Evolutionary conservation across 2,888 invertebrate genomes (phyloP).

Genomic region (Drosophila demipolita): DNA sequence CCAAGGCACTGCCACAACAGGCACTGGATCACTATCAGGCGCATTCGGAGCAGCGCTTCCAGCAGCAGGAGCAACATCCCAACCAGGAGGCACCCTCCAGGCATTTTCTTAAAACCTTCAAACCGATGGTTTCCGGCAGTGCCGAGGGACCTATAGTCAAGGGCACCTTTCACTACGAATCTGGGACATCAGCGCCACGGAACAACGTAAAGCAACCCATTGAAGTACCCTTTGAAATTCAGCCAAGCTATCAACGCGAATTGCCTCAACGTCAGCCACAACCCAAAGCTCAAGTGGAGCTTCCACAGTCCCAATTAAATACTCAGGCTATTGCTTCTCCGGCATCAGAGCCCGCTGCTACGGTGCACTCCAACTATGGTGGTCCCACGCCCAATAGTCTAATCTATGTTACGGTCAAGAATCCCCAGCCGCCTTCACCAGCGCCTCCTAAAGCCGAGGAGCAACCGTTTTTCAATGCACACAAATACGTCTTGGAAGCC

Average conservation of each 20-base stretch:
- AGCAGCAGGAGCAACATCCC: slow-evolving; percentile 28
- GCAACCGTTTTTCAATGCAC: slow-evolving; percentile 62
- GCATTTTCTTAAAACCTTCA: slow-evolving; percentile 82
- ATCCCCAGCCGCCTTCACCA: slow-evolving; percentile 11
- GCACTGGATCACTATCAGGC: slow-evolving; percentile 73
- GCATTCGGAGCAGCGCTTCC: slow-evolving; percentile 65
- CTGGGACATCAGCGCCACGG: slow-evolving; percentile 36
- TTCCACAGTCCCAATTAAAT: slow-evolving; percentile 37
- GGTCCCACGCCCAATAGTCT: slow-evolving; percentile 55
- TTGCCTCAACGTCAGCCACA: slow-evolving; percentile 24
- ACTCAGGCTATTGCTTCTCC: slow-evolving; percentile 60
- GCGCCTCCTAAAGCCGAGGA: slow-evolving; percentile 8
- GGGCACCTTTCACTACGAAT: slow-evolving; percentile 79
- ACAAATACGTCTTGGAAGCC: slow-evolving; percentile 76
- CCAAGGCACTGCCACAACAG: slow-evolving; percentile 38
- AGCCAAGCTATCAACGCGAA: slow-evolving; percentile 58
- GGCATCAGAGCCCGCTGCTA: not conserved
- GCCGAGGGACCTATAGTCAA: slow-evolving; percentile 59
- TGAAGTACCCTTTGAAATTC: slow-evolving; percentile 37
- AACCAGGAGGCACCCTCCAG: slow-evolving; percentile 82
- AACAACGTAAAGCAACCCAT: slow-evolving; percentile 21
- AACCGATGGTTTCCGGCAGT: slow-evolving; percentile 63
- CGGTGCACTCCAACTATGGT: slow-evolving; percentile 39
- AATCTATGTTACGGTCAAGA: slow-evolving; percentile 72
- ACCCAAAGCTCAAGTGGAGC: slow-evolving; percentile 12